A percentile compares a stretch with the other conserved stretches of the same genome.
Conservation (phyloP, 2,888 invertebrate species). For the Mystacides longicornis region DNA sequence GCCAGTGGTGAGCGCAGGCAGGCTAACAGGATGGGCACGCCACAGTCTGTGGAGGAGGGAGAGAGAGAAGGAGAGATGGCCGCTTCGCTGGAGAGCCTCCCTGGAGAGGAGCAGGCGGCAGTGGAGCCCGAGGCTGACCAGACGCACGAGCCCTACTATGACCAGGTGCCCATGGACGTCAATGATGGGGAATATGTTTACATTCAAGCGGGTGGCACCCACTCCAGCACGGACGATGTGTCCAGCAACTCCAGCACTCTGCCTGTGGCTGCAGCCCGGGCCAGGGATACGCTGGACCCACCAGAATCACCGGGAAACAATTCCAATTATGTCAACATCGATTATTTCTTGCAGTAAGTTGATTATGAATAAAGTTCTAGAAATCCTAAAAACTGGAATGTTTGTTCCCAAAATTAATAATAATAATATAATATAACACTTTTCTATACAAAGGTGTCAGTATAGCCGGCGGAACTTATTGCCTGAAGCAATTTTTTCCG, state of each 20-base stretch:
- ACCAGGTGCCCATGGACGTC: constrained; percentile 61
- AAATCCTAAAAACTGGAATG: too few species aligned
- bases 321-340: constrained; percentile 88
- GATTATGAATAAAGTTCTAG: too few species aligned
- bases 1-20: neutral
- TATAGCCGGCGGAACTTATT: too few species aligned
- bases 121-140: neutral
- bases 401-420: too few species aligned
- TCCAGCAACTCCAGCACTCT: constrained; percentile 54
- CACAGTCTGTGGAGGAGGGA: constrained; percentile 40
- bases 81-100: constrained; percentile 19
- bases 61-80: constrained; percentile 35
- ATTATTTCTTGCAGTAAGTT: constrained; percentile 81
- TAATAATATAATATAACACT: too few species aligned
- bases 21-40: constrained; percentile 42
- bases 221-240: constrained; percentile 60
- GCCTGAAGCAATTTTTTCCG: too few species aligned
- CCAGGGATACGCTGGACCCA: constrained; percentile 40
- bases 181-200: constrained; percentile 69
- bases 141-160: constrained; percentile 57
- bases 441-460: too few species aligned
- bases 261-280: constrained; percentile 35
- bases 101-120: constrained; percentile 31
- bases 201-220: constrained; percentile 60
- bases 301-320: constrained; percentile 73